phyloP scores from a whole-genome alignment of 2,888 invertebrate species.

The Dimorphilus gyrociliatus region DNA sequence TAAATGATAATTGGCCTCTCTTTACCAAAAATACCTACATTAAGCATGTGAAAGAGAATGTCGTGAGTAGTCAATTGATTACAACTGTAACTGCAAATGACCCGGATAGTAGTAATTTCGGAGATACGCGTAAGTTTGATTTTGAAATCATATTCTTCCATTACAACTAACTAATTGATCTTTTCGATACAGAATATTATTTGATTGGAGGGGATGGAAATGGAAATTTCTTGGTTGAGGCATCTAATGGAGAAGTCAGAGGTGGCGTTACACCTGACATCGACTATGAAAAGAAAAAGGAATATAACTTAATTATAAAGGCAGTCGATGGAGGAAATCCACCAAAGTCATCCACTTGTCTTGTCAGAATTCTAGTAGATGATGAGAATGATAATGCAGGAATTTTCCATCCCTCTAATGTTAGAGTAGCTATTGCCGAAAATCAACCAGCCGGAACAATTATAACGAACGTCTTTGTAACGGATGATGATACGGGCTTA shows the following conservation, averaged over 20 bases:
- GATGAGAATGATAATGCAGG: conserved; percentile 22
- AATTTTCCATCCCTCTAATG: conserved; percentile 10
- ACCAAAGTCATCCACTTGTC: no score
- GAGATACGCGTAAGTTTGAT: no score
- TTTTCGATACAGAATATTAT: no score
- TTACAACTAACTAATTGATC: no score
- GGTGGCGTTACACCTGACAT: no score
- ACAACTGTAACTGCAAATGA: conserved; percentile 16
- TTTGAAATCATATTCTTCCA: no score
- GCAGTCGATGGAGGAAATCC: no score
- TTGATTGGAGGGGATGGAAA: no score
- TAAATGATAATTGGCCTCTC: conserved; percentile 19
- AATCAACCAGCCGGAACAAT: conserved; percentile 10
- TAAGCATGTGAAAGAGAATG: conserved; percentile 13
- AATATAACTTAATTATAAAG: conserved; percentile 1
- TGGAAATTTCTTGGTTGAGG: no score
- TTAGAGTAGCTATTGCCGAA: conserved; percentile 13
- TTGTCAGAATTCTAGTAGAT: conserved; percentile 3
- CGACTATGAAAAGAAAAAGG: conserved; percentile 13
- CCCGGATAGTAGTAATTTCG: conserved; percentile 14
- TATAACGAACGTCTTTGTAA: conserved; percentile 13
- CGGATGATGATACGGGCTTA: conserved; percentile 15
- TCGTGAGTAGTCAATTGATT: conserved; percentile 9
- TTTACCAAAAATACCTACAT: conserved; percentile 16
- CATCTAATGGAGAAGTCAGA: no score